Evolutionary conservation across 2,888 invertebrate genomes (phyloP), one percentile per base, ranked within the genome.

Genomic region (Himalopsyche anomala): DNA sequence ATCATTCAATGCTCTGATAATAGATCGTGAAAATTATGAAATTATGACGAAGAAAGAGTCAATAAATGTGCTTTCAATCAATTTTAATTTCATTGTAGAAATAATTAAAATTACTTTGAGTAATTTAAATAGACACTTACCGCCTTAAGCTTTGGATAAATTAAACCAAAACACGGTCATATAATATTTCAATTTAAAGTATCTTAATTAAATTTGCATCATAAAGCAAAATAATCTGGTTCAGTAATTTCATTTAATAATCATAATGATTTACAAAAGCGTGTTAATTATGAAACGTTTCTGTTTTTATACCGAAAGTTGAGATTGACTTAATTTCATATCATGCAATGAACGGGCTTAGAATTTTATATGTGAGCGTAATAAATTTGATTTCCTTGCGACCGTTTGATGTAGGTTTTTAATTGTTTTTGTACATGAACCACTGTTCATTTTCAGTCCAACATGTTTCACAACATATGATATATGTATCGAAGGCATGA

Each of bases 401-500:
- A 56, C 17, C 42, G n/a, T 84, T 84, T 80, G 40, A 45, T 56
- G 40, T 81, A 51, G 55, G 80, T 84, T 84, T 84, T 84, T 84
- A 84, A 84, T 84, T 84, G 81, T 84, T 84, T 84, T 80, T 55
- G 38, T 81, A 62, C 81, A 84, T 81, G 84, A 81, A 81, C 84
- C 36, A 19, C 15, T 28, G 80, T 81, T 42, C 12, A 81, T 84
- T 45, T 36, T 84, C 81, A 17, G 28, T 42, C 54, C 36, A 62
- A 81, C 84, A 80, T 45, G 79, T 80, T 84, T 80, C 69, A 83
- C 83, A 28, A 81, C 56, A n/a, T 83, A 74, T 86, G 85, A 83
- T 86, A 83, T 83, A 86, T 86, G 80, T 80, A 79, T 79, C 79
- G 80, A 56, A 56, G 80, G 81, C 85, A 86, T 84, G 84, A 84